Conservation (phyloP, 2,113 vertebrate species). For the Nycticebus coucang region DNA sequence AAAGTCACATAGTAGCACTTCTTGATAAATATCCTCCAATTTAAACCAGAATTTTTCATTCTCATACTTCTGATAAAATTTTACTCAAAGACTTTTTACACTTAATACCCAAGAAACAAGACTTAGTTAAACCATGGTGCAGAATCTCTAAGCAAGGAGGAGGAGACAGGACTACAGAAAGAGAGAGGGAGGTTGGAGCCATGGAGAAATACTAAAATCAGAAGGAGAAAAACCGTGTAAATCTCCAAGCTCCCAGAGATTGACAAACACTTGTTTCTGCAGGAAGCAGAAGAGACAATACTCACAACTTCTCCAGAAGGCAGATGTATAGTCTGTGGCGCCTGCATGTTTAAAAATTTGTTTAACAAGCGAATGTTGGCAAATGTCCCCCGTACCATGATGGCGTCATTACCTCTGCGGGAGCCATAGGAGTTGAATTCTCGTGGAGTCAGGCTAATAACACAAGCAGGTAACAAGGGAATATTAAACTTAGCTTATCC, state of each 20-base stretch:
- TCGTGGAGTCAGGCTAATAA: constrained; percentile 89
- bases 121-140: neutral
- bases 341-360: constrained; percentile 96
- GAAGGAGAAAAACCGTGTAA: neutral
- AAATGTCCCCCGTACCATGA: constrained; percentile 97
- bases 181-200: fast-evolving
- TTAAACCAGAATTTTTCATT: neutral
- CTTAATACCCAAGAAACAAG: neutral
- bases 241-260: neutral
- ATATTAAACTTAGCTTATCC: neutral
- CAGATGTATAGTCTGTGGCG: constrained; percentile 93
- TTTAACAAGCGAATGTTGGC: constrained; percentile 98
- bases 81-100: neutral
- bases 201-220: neutral
- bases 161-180: fast-evolving
- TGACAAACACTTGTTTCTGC: neutral
- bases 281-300: constrained; percentile 75
- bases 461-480: neutral
- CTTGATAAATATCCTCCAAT: neutral
- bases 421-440: constrained; percentile 99
- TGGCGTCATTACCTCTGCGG: constrained; percentile 95
- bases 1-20: neutral
- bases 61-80: neutral
- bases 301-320: constrained; percentile 93
- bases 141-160: neutral